Conservation (phyloP, 2,113 vertebrate species). For the Thoracochromis brauschi region DNA sequence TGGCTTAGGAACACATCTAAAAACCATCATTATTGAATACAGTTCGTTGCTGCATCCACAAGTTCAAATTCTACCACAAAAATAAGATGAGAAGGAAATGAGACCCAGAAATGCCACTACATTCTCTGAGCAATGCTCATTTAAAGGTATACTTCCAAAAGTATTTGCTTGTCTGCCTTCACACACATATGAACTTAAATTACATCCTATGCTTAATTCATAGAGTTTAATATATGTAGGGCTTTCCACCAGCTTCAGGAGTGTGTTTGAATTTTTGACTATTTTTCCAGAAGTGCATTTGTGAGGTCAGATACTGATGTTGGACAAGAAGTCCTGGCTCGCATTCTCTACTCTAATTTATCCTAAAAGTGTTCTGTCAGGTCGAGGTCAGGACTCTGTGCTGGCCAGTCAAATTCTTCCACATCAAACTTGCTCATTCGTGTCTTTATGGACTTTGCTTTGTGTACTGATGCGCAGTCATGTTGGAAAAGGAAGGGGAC, state of each 20-base stretch:
- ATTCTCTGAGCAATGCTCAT: not conserved
- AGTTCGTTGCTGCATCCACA: not conserved
- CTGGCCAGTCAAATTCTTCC: not conserved
- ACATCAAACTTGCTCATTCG: not conserved
- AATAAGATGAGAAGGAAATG: not conserved
- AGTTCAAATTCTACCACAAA: not conserved
- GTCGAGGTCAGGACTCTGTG: not conserved
- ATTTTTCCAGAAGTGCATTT: not conserved
- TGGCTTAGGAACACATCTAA: not conserved
- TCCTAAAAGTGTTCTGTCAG: not conserved
- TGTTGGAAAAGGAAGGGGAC: not conserved
- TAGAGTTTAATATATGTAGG: not conserved
- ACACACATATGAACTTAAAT: not conserved
- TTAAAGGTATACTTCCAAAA: not conserved
- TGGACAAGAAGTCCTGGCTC: not conserved
- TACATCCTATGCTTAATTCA: not conserved
- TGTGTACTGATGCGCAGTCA: fast-evolving
- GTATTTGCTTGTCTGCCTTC: not conserved
- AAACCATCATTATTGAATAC: not conserved
- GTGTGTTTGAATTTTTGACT: not conserved
- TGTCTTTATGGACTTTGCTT: not conserved
- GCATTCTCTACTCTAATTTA: not conserved
- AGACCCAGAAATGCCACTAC: not conserved
- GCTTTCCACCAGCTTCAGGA: not conserved
- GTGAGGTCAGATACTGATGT: not conserved